A percentile compares a stretch with the other conserved stretches of the same genome.
Conservation (phyloP, 2,797 vertebrate genomes). For the Jordanella pulchra region DNA sequence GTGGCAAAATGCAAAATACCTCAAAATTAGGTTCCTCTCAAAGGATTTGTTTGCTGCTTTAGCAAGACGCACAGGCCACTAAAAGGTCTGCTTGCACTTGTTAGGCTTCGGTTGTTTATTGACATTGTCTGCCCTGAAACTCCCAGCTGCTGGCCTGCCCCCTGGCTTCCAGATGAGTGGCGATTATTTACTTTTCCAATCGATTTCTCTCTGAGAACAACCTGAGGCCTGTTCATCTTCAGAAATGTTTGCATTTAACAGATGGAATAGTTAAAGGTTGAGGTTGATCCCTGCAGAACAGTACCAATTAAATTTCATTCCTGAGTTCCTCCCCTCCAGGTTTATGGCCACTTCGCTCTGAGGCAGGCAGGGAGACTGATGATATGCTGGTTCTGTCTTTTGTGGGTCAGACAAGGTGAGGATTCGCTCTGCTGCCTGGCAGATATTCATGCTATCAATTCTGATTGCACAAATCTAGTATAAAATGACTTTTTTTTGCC, state of each 20-base stretch:
- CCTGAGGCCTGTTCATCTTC: slow-evolving; percentile 27
- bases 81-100: slow-evolving; percentile 53
- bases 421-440: slow-evolving; percentile 5
- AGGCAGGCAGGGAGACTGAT: slow-evolving; percentile 90
- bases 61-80: slow-evolving; percentile 51
- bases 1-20: slow-evolving; percentile 40
- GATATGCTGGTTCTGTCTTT: slow-evolving; percentile 97
- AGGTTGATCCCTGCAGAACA: slow-evolving; percentile 5
- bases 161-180: slow-evolving; percentile 49
- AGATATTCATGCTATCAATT: slow-evolving; percentile 31
- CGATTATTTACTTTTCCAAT: slow-evolving; percentile 68
- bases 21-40: slow-evolving; percentile 42
- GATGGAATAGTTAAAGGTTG: slow-evolving; percentile 29
- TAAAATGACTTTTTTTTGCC: slow-evolving; percentile 12
- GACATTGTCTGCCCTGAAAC: slow-evolving; percentile 54
- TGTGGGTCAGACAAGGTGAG: slow-evolving; percentile 96
- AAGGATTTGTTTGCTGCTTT: slow-evolving; percentile 35
- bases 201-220: slow-evolving; percentile 46
- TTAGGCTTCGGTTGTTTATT: slow-evolving; percentile 66
- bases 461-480: slow-evolving; percentile 31
- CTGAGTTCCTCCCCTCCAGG: slow-evolving; percentile 73
- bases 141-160: slow-evolving; percentile 36
- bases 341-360: slow-evolving; percentile 94
- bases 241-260: slow-evolving; percentile 35
- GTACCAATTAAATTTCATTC: slow-evolving; percentile 7